Evolutionary conservation across 2,888 invertebrate genomes (phyloP).

Genomic region (Syrista parreyssii): DNA sequence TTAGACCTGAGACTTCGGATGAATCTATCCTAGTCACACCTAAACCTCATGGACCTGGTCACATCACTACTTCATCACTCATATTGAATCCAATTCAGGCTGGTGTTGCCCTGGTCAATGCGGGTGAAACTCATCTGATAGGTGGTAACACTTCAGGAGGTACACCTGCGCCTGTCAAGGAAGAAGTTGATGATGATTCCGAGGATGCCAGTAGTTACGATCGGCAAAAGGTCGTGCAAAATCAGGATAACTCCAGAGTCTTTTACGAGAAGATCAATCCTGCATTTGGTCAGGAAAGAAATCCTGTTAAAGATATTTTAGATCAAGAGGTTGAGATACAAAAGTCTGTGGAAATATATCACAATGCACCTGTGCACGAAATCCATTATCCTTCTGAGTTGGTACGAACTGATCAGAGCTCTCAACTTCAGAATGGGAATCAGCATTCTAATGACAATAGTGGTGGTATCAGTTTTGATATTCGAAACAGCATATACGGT

Average conservation of each 20-base stretch:
- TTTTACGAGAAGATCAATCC: conserved; percentile 1
- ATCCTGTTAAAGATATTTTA: not conserved
- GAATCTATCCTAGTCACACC: conserved; percentile 21
- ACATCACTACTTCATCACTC: conserved; percentile 43
- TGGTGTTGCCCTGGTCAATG: conserved; percentile 53
- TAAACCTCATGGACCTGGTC: conserved; percentile 24
- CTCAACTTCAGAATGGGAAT: too few species aligned
- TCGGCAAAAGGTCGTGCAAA: not conserved
- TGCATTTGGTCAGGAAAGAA: not conserved
- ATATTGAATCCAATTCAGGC: conserved; percentile 57
- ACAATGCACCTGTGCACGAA: conserved; percentile 57
- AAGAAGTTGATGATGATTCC: conserved; percentile 37
- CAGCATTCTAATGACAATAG: too few species aligned
- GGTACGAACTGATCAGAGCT: conserved; percentile 4
- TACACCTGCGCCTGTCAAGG: conserved; percentile 36
- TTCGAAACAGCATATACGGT: too few species aligned
- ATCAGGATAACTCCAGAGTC: not conserved
- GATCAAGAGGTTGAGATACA: conserved; percentile 51
- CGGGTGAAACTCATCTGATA: conserved; percentile 43
- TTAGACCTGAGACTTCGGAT: not conserved
- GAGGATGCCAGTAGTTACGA: conserved; percentile 22
- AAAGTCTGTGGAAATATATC: conserved; percentile 59
- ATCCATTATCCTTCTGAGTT: conserved; percentile 54
- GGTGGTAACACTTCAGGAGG: conserved; percentile 17
- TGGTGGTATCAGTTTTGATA: too few species aligned